These are phyloP conservation scores for Graptemys geographica DNA, from an alignment of 2,797 vertebrate genomes.

Conservation along the genomic window DNA sequence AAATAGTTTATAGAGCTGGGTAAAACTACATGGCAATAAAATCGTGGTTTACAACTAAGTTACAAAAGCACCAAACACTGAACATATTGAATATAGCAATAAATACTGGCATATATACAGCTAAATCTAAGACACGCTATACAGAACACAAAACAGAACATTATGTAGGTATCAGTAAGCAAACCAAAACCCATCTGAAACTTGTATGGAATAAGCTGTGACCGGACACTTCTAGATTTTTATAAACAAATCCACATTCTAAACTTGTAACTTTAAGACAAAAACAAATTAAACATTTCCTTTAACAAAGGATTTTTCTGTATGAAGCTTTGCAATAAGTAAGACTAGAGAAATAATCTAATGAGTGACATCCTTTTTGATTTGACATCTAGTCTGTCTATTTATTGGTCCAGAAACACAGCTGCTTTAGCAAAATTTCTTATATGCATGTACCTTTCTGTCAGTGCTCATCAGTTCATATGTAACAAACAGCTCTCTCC, in stretches of 20 bases:
- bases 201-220: background rate
- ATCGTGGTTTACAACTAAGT: slow-evolving; percentile 79
- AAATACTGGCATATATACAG: slow-evolving; percentile 78
- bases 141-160: slow-evolving; percentile 76
- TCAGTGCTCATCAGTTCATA: rapidly evolving
- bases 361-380: background rate
- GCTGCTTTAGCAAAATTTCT: background rate
- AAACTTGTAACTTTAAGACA: slow-evolving; percentile 46
- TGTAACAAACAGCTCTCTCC: background rate
- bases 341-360: slow-evolving; percentile 20
- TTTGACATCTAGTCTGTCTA: background rate
- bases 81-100: slow-evolving; percentile 68
- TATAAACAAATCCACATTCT: slow-evolving; percentile 39
- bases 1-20: slow-evolving; percentile 75
- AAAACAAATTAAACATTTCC: slow-evolving; percentile 48
- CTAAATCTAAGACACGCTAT: slow-evolving; percentile 68
- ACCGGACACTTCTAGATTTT: slow-evolving; percentile 42
- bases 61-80: slow-evolving; percentile 77
- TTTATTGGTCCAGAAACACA: background rate
- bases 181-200: slow-evolving; percentile 63
- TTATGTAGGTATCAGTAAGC: slow-evolving; percentile 44
- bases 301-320: slow-evolving; percentile 22
- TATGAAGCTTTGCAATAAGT: slow-evolving; percentile 50
- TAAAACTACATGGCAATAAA: slow-evolving; percentile 81
- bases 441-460: background rate